These are phyloP conservation scores for Laticauda laticaudata DNA, from an alignment of 2,113 vertebrate species.

Conservation along the genomic window DNA sequence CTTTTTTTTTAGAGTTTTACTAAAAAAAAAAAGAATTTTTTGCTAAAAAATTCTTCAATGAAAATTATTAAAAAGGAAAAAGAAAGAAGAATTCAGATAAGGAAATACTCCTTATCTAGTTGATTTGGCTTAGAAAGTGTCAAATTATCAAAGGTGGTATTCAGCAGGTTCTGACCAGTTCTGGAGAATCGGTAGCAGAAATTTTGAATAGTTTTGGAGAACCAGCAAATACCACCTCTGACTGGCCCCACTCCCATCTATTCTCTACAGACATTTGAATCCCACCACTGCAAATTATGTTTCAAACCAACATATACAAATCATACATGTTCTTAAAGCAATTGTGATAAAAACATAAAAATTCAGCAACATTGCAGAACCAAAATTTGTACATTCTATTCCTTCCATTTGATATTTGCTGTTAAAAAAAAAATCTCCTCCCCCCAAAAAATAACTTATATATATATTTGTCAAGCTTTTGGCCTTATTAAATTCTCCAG, in stretches of 20 bases:
- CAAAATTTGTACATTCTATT: not conserved
- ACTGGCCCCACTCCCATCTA: no score
- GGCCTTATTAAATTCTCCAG: not conserved
- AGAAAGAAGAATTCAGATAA: not conserved
- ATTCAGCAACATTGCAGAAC: not conserved
- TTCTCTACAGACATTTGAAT: no score
- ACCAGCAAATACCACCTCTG: no score
- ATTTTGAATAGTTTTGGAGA: no score
- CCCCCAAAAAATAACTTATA: not conserved
- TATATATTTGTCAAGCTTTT: not conserved
- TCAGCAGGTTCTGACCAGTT: no score
- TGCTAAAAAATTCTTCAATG: not conserved
- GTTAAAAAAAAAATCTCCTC: not conserved
- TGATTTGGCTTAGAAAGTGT: not conserved
- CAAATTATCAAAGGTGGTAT: not conserved
- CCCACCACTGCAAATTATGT: no score
- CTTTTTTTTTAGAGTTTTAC: not conserved
- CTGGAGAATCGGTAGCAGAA: no score
- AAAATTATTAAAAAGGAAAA: not conserved
- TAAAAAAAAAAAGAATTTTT: not conserved
- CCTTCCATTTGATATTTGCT: not conserved
- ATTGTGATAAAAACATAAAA: not conserved
- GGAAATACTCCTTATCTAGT: not conserved
- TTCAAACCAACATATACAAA: not conserved
- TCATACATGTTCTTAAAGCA: not conserved